phyloP scores from a whole-genome alignment of 2,113 vertebrate genomes.

The Myotis lucifugus region DNA sequence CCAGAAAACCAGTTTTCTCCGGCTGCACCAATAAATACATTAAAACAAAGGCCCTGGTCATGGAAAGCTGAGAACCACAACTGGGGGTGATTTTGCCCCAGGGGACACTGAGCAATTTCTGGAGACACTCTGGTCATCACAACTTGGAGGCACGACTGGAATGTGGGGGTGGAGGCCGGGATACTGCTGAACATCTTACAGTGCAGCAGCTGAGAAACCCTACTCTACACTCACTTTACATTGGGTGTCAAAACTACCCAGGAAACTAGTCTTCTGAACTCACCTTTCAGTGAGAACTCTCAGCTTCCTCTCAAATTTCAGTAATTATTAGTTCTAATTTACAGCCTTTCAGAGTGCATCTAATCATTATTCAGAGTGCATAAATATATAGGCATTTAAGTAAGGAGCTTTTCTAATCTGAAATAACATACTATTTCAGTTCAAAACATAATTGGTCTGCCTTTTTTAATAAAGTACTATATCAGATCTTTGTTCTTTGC shows the following conservation, averaged over 20 bases:
- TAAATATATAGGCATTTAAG: background rate
- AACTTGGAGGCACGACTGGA: background rate
- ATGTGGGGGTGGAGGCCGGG: background rate
- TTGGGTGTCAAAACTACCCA: background rate
- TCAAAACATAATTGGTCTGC: conserved; percentile 11
- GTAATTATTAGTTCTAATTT: background rate
- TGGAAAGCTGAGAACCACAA: background rate
- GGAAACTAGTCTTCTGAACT: background rate
- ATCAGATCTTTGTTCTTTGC: background rate
- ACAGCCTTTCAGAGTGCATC: background rate
- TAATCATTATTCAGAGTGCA: background rate
- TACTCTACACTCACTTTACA: background rate
- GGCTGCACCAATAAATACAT: background rate
- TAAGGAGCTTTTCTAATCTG: background rate
- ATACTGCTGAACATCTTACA: background rate
- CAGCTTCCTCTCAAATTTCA: background rate
- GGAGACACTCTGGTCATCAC: background rate
- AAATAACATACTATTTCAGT: background rate
- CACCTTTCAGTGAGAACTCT: background rate
- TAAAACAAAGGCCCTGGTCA: background rate
- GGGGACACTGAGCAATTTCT: background rate
- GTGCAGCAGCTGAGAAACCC: background rate
- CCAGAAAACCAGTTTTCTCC: background rate
- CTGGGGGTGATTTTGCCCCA: background rate
- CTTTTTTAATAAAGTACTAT: background rate